Evolutionary conservation across 1,140 invertebrate genomes (phyloP), one percentile per base, ranked within the genome.

Genomic region (Eubasilissa regina): DNA sequence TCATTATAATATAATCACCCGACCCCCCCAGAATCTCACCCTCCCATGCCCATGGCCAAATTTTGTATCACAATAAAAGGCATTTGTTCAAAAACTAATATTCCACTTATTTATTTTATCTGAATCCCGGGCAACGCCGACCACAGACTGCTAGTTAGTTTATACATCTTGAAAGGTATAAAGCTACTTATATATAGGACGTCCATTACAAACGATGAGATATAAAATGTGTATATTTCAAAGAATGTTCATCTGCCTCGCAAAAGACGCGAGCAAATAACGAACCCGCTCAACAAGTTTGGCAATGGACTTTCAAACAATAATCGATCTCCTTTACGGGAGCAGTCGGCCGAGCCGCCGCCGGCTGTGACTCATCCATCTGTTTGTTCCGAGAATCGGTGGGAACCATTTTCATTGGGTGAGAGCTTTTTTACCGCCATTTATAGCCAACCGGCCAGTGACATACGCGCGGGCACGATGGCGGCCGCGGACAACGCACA

Each of bases 351-450:
- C 66, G 45, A 70, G 47, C 10, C 45, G 19, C 25, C 25, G 25
- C 3, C 21, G 43, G 3, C 44, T 17, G 66, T 51, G 66, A 70
- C 45, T 70, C 66, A 70, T 66, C 62, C 17, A 10, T 25, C 47
- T 10, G 17, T 21, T 62, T 62, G 35, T 48, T 70, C 45, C 10
- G 45, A 4, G 66, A 70, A 21, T 70, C 66, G 12, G 47, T 70
- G 66, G 66, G 66, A 70, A 53, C 66, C 51, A 51, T 48, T 70
- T 47, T 12, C 15, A 70, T 13, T 3, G 19, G 10, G 17, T 19
- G 47, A 12, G 66, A 70, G 44, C 66, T 48, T 70, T 62, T 70
- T 70, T 70, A 12, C 45, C n/a, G 47, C 17, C 19, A 48, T 51
- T 44, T n/a, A 56, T 56, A 56, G 43, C 62, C 43, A 43, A 66